Base-by-base conservation (phyloP, 2,888 invertebrate genomes). In the Tetropium fuscum region DNA sequence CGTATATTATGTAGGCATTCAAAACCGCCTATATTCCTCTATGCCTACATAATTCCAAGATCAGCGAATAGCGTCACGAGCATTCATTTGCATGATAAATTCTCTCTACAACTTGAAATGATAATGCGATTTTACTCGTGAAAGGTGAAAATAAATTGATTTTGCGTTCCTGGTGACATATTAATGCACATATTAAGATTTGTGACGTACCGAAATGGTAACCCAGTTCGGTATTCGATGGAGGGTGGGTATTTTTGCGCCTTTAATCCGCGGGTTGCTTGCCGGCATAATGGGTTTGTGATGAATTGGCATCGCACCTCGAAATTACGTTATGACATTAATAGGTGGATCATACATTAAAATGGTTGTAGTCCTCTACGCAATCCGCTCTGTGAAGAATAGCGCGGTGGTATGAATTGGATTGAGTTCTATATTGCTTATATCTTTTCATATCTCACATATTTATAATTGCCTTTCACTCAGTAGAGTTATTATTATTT, bases 111-210 rank as follows among this genome's bases (percentile, higher is more conserved):
- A 74, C 74, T 74, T 68, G 73, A 75, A 76, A 76, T 80, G 75
- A 80, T 80, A 80, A 80, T 79, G 74, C 79, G 79, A 79, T 80
- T 80, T 78, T 75, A 71, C 66, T 65, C 60, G 59, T 80, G 80
- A 80, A 81, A 79, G 81, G 79, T 80, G 81, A 70, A 80, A 80
- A 81, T 81, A 81, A 81, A 81, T 81, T 81, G 81, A 81, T 80
- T 81, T 77, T 78, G 75, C 80, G 77, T 78, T 79, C 77, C 79
- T 73, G 78, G 80, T 80, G 81, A 81, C 81, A 80, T 80, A 81
- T 81, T 81, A 81, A 81, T 81, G 81, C 80, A 80, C 77, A 78
- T 79, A 80, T 79, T 80, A 79, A 80, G 79, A 78, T 77, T 75
- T 76, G 72, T 75, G 78, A 76, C 78, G 73, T 72, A 69, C 69